phyloP scores from a whole-genome alignment of 1,140 invertebrate genomes.

The Drosophila auraria region DNA sequence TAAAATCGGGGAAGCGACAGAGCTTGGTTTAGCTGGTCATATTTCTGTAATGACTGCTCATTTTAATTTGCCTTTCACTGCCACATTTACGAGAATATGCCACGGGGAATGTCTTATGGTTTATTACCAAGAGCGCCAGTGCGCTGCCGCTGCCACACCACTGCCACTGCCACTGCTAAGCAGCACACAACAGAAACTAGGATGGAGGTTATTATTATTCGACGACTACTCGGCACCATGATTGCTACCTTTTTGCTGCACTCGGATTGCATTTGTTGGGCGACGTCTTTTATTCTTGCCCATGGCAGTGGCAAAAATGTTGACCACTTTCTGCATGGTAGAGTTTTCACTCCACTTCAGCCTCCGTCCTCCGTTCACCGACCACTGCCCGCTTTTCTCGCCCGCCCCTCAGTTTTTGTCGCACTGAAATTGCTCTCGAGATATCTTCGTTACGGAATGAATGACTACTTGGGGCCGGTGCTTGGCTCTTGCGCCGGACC shows the following conservation, averaged over 20 bases:
- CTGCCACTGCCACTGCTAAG: slow-evolving; percentile 19
- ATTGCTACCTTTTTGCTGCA: slow-evolving; percentile 68
- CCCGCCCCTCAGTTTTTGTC: slow-evolving; percentile 56
- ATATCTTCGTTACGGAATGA: slow-evolving; percentile 69
- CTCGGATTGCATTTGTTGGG: slow-evolving; percentile 45
- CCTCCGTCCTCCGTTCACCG: neutral
- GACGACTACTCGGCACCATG: slow-evolving; percentile 65
- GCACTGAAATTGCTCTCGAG: slow-evolving; percentile 71
- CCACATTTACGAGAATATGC: slow-evolving; percentile 56
- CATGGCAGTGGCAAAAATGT: slow-evolving; percentile 80
- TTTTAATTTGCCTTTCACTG: slow-evolving; percentile 61
- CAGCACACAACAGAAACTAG: slow-evolving; percentile 45
- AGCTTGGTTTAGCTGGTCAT: slow-evolving; percentile 21
- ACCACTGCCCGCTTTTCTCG: neutral
- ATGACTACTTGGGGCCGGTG: slow-evolving; percentile 48
- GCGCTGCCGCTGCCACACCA: neutral
- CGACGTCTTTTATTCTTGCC: slow-evolving; percentile 76
- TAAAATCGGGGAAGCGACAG: neutral
- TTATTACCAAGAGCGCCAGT: slow-evolving; percentile 58
- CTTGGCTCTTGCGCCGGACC: slow-evolving; percentile 20
- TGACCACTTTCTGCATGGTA: slow-evolving; percentile 81
- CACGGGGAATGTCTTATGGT: slow-evolving; percentile 65
- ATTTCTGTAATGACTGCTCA: slow-evolving; percentile 43
- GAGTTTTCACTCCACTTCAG: slow-evolving; percentile 63
- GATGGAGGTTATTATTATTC: slow-evolving; percentile 73